Base-by-base conservation (phyloP, 2,888 invertebrate genomes). In the Rhingia rostrata region DNA sequence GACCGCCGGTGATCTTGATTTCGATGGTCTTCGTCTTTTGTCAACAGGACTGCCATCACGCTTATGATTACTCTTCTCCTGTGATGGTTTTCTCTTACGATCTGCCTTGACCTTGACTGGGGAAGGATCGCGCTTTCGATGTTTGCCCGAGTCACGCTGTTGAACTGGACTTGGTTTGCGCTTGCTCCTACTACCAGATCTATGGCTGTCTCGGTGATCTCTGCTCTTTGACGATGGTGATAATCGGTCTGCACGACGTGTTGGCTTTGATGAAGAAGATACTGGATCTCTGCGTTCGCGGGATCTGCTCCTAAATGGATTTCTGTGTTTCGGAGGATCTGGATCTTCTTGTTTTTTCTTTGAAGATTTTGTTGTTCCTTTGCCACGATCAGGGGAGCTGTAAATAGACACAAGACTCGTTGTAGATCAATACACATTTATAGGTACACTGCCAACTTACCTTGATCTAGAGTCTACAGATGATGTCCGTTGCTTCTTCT, bases 401-500 rank as follows among this genome's bases (percentile, higher is more conserved):
- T 2, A 54, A 77, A 10, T 10, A 49, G n/a, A 47, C 12, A 72
- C 5, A 58, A 39, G 3, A 64, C 9, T 10, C 22, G 9, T 3
- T 49, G 30, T 10, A 30, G 49, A 5, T 9, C 4, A 49, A 6
- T 30, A 22, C 7, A 10, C 2, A 32, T 9, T 10, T 22, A 22
- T 22, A 22, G 22, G 22, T 22, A 22, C 22, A 22, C 22, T 22
- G 22, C 22, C 35, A 72, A 87, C 88, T 89, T 89, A 94, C 94
- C 93, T 93, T 86, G 93, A 93, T 87, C 93, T 91, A 32, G 93
- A 93, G 88, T 93, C 93, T 60, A 93, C 92, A 49, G 92, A 91
- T 72, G 92, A 92, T 84, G 92, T 92, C 63, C 89, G 88, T 86
- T 92, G 92, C 90, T 93, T 94, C 92, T 92, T 92, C 89, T 93